Conservation (phyloP, 2,113 vertebrate species). For the Apistogramma diplotaenia region DNA sequence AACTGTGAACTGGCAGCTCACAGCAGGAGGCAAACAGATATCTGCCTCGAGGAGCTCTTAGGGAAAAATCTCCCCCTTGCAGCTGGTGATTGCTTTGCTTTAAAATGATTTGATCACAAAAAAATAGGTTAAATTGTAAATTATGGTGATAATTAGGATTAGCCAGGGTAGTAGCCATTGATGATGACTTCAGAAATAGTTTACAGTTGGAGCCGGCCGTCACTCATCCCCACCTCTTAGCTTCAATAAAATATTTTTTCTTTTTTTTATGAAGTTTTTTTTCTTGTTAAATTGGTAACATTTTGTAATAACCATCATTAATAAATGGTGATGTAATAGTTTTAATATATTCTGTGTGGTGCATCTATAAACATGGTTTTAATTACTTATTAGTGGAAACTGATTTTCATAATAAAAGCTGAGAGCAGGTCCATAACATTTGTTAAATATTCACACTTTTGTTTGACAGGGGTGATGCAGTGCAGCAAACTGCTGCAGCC, state of each 20-base stretch:
- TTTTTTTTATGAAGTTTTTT: not conserved
- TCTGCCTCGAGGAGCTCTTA: slow-evolving; percentile 3
- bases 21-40: not conserved
- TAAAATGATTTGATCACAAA: not conserved
- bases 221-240: not conserved
- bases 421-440: not conserved
- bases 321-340: not conserved
- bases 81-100: not conserved
- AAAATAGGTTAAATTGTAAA: too few species aligned
- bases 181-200: too few species aligned
- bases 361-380: not conserved
- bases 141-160: too few species aligned
- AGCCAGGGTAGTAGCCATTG: too few species aligned
- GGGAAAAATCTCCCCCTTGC: not conserved
- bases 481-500: too few species aligned
- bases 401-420: not conserved
- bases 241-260: not conserved
- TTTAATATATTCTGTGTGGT: not conserved
- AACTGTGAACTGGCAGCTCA: slow-evolving; percentile 10
- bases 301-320: not conserved
- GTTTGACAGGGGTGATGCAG: too few species aligned
- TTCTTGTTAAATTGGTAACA: not conserved
- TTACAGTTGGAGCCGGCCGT: too few species aligned
- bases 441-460: too few species aligned
- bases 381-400: not conserved